Conservation (phyloP, 2,113 vertebrate genomes). For the Chloropsis cyanopogon region DNA sequence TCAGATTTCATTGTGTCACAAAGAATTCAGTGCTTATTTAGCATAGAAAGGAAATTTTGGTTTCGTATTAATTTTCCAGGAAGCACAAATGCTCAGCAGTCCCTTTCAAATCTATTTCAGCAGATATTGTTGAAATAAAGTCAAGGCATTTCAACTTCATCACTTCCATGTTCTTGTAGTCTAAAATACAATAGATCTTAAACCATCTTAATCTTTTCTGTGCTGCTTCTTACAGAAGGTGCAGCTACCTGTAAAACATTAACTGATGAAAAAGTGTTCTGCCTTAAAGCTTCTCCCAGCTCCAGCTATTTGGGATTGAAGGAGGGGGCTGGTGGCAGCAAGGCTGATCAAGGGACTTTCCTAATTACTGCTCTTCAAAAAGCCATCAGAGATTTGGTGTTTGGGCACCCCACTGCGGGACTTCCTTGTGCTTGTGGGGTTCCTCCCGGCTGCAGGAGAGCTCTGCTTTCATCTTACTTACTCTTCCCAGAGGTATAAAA, state of each 20-base stretch:
- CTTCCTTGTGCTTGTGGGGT: background rate
- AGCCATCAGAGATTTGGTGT: background rate
- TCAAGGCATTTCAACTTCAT: background rate
- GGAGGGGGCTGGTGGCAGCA: background rate
- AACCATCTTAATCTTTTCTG: background rate
- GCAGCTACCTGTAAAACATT: background rate
- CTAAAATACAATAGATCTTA: background rate
- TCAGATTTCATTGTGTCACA: background rate
- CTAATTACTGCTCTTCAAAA: background rate
- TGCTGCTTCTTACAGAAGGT: background rate
- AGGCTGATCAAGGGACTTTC: background rate
- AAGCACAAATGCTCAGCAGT: background rate
- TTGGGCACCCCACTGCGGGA: background rate
- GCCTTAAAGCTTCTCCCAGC: background rate
- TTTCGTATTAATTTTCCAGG: background rate
- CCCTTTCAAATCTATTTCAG: background rate
- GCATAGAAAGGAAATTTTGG: background rate
- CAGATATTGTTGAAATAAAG: background rate
- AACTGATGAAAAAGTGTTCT: background rate
- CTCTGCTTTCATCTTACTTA: slow-evolving; percentile 6
- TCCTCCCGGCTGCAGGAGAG: background rate
- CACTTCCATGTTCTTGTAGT: background rate
- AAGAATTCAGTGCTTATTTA: background rate
- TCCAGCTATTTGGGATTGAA: background rate
- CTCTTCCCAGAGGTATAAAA: background rate